Percentiles rank a stretch among this genome's conserved stretches.
Conservation (phyloP, 1,140 invertebrate species). For the Condylostylus longicornis region DNA sequence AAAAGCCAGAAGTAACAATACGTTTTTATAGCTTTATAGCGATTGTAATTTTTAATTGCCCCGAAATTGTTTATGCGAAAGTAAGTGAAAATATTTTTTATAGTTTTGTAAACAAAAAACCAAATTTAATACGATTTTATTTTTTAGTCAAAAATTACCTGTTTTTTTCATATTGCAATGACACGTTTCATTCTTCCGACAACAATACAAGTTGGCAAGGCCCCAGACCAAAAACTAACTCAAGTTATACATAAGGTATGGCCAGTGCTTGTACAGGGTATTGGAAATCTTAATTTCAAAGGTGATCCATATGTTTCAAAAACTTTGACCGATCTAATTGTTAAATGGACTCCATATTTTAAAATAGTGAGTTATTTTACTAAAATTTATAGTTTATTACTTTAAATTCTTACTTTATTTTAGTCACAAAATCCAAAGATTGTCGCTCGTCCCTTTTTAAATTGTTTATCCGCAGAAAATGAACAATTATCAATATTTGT, state of each 20-base stretch:
- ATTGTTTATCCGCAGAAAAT: conserved; percentile 15
- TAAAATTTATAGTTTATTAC: background rate
- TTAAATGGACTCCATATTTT: conserved; percentile 28
- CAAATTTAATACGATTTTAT: background rate
- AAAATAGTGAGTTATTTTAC: conserved; percentile 9
- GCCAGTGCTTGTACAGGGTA: conserved; percentile 25
- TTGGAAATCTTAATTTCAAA: conserved; percentile 22
- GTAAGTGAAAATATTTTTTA: background rate
- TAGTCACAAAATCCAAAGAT: conserved; percentile 13
- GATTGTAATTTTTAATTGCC: conserved; percentile 29
- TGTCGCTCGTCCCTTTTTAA: conserved; percentile 19
- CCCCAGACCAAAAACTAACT: conserved; percentile 14
- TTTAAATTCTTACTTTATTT: background rate
- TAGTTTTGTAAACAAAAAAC: background rate
- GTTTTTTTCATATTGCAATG: conserved; percentile 28
- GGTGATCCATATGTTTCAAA: conserved; percentile 21
- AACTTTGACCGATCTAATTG: conserved; percentile 21
- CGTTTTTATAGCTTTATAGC: conserved; percentile 28
- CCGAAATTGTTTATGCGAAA: conserved; percentile 19
- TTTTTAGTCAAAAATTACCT: conserved; percentile 20
- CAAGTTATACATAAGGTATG: conserved; percentile 29
- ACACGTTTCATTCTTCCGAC: conserved; percentile 22
- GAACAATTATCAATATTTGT: conserved; percentile 15
- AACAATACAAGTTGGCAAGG: conserved; percentile 19
- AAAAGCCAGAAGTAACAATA: conserved; percentile 15